Base-by-base conservation (phyloP, 92 coral and sea anemone species). In the Siderastrea siderea region DNA sequence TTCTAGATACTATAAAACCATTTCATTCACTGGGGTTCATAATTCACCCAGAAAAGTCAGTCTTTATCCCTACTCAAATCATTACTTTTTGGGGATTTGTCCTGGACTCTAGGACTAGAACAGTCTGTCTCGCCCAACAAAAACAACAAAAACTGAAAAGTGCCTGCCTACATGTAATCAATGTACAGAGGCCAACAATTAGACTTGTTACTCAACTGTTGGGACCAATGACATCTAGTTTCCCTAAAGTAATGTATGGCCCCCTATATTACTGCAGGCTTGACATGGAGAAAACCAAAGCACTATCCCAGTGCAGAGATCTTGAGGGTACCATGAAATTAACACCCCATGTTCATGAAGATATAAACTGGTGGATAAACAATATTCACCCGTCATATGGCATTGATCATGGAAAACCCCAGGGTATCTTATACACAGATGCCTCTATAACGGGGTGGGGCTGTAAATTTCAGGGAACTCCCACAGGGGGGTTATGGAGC, bases 21-120 rank as follows among this genome's bases (percentile, higher is more conserved):
- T n/a, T n/a, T n/a, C n/a, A n/a, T n/a, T n/a, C n/a, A n/a, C n/a
- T n/a, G n/a, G n/a, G n/a, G n/a, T n/a, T n/a, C n/a, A n/a, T n/a
- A n/a, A n/a, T n/a, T n/a, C n/a, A n/a, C n/a, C n/a, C n/a, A n/a
- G n/a, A n/a, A n/a, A n/a, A n/a, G n/a, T n/a, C n/a, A n/a, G n/a
- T n/a, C n/a, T n/a, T n/a, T n/a, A n/a, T n/a, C n/a, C n/a, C n/a
- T n/a, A n/a, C n/a, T n/a, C n/a, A n/a, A n/a, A n/a, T n/a, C n/a
- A n/a, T n/a, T n/a, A n/a, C n/a, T 51, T 64, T 80, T 38, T 70
- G 80, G 52, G 91, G 77, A 6, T 81, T 81, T 66, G 64, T 47
- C 77, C 68, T 85, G 12, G 81, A 85, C 76, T 90, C 90, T 67
- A 78, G 67, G 74, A 90, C 55, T 74, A 90, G 85, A 90, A 79